Evolutionary conservation across 1,140 invertebrate genomes (phyloP).

Genomic region (Lucilia sericata): DNA sequence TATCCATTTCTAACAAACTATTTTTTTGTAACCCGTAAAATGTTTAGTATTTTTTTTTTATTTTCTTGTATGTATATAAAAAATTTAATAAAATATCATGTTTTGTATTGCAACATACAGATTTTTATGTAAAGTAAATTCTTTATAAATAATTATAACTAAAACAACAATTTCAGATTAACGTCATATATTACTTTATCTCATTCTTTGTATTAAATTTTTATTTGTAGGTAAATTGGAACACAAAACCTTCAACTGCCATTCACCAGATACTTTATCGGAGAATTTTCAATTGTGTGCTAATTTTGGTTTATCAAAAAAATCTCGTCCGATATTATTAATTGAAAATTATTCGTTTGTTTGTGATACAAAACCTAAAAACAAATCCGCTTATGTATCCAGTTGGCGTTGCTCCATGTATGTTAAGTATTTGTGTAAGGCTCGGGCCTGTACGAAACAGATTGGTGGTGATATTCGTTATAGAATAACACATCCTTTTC

Average conservation of each 20-base stretch:
- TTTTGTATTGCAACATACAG: no score
- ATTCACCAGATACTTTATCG: constrained; percentile 19
- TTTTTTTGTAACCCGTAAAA: neutral
- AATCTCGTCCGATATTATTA: constrained; percentile 41
- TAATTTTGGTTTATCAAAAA: constrained; percentile 37
- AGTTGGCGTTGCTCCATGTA: constrained; percentile 64
- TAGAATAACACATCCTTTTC: constrained; percentile 41
- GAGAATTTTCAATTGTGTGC: constrained; percentile 31
- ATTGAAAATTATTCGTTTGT: constrained; percentile 41
- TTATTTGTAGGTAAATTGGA: constrained; percentile 8
- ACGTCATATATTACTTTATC: neutral
- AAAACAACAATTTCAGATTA: no score
- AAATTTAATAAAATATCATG: no score
- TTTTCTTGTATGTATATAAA: no score
- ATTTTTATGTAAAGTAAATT: no score
- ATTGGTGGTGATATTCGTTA: constrained; percentile 35
- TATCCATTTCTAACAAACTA: neutral
- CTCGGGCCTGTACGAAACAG: constrained; percentile 45
- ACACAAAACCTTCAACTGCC: neutral
- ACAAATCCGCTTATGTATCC: constrained; percentile 20
- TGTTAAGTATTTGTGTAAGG: constrained; percentile 64
- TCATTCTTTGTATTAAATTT: neutral
- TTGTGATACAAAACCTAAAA: constrained; percentile 29
- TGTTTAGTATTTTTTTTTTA: no score
- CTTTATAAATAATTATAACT: no score